Percentiles rank a stretch among this genome's conserved stretches.
phyloP scores from a whole-genome alignment of 2,797 vertebrate species.

The Rhinoraja longicauda region DNA sequence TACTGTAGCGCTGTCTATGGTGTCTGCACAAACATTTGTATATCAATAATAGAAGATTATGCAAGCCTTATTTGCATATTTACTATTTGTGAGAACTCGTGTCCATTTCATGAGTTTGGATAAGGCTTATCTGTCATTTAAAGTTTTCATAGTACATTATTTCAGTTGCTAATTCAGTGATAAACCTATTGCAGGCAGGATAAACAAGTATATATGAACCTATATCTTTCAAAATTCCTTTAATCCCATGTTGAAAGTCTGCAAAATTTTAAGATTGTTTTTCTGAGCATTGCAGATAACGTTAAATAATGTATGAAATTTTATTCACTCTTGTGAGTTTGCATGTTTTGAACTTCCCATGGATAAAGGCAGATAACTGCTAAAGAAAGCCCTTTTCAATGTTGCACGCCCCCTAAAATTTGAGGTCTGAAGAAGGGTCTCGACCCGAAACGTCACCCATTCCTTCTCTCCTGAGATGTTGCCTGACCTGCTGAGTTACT shows the following conservation, averaged over 20 bases:
- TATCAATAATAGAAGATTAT: not conserved
- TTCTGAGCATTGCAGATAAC: not conserved
- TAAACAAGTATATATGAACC: not conserved
- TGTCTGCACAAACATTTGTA: not conserved
- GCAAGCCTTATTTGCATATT: not conserved
- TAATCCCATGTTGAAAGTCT: not conserved
- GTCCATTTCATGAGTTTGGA: not conserved
- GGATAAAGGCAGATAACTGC: not conserved
- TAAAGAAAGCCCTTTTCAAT: not conserved
- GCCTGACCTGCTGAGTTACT: no score
- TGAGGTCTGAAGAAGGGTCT: no score
- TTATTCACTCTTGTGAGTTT: not conserved
- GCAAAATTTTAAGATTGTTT: not conserved
- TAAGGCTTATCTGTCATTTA: not conserved
- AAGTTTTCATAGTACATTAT: not conserved
- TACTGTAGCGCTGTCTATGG: not conserved
- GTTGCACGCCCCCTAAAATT: not conserved
- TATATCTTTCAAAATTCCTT: not conserved
- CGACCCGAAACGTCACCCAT: no score
- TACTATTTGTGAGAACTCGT: not conserved
- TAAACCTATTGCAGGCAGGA: not conserved
- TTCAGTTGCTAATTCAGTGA: not conserved
- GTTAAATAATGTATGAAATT: not conserved
- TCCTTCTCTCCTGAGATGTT: no score
- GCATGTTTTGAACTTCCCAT: not conserved